Evolutionary conservation across 1,140 invertebrate species (phyloP), one percentile per base, ranked within the genome.

Genomic region (Contarinia nasturtii): DNA sequence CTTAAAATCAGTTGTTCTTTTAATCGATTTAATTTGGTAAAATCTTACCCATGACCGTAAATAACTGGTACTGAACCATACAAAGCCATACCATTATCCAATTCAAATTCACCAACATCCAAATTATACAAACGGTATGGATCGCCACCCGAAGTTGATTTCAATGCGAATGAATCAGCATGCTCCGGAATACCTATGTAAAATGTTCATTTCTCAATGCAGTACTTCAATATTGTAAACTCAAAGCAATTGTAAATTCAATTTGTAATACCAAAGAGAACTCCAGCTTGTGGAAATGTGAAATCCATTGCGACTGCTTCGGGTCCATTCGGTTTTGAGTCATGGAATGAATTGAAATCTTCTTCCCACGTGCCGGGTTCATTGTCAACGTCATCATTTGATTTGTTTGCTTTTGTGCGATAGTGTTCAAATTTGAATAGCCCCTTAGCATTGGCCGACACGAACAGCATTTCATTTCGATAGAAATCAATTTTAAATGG

Each of bases 71-170:
- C 74, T 2, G 91, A 76, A 34, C 92, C 96, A 66, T 99, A 99
- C 1, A 99, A 66, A 12, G 94, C 82, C 94, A 98, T 98, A 37
- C 76, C 79, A 56, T 83, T 91, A 53, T 95, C 78, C 0, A 95
- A 54, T 61, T 99, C 89, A 66, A 96, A 99, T 65, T 99, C 94
- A 69, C 98, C 98, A 1, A 99, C 94, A 70, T 99, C 96, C 57
- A 98, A 68, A 69, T 98, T 99, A 61, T 92, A 98, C 12, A 99
- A 66, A 19, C 96, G 74, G 63, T 98, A 98, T 0, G 96, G 96
- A 57, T 98, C 93, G 2, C 72, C 69, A 8, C 71, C 69, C 64
- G 80, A 83, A 0, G 95, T 98, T 2, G 85, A 82, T 59, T 79
- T 80, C 1, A 99, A 67, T 11, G 82, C 73, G 56, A 98, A 79